Conservation (phyloP, 2,113 vertebrate species). For the Geothlypis trichas region DNA sequence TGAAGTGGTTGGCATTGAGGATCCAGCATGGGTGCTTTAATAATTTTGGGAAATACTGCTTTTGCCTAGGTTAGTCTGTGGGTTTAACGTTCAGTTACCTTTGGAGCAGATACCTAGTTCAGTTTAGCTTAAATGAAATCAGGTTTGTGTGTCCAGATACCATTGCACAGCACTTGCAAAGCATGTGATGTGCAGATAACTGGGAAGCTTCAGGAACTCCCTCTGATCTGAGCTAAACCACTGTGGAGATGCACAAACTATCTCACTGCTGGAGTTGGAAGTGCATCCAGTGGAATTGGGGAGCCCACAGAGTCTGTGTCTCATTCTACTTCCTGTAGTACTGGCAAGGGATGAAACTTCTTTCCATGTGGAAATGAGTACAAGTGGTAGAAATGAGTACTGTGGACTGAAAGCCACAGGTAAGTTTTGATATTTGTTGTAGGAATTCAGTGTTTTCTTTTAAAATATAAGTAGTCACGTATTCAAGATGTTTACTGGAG, state of each 20-base stretch:
- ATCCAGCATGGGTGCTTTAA: neutral
- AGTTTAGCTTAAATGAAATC: neutral
- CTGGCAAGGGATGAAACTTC: neutral
- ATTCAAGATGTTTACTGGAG: neutral
- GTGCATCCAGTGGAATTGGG: neutral
- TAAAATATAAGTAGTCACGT: neutral
- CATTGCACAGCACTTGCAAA: neutral
- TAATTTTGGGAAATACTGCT: neutral
- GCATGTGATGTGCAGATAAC: neutral
- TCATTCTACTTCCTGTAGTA: neutral
- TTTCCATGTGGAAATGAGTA: neutral
- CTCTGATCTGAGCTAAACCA: neutral
- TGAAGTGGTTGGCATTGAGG: neutral
- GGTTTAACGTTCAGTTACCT: neutral
- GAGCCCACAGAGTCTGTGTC: neutral
- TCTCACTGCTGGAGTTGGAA: neutral
- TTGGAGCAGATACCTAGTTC: neutral
- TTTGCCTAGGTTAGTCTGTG: neutral
- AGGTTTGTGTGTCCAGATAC: neutral
- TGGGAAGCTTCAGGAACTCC: neutral
- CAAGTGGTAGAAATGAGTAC: neutral
- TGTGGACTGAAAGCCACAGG: neutral
- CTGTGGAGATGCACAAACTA: accelerated
- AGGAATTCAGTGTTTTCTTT: neutral
- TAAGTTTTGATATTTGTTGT: neutral